phyloP scores from a whole-genome alignment of 2,888 invertebrate species.

The Eudemis profundana region DNA sequence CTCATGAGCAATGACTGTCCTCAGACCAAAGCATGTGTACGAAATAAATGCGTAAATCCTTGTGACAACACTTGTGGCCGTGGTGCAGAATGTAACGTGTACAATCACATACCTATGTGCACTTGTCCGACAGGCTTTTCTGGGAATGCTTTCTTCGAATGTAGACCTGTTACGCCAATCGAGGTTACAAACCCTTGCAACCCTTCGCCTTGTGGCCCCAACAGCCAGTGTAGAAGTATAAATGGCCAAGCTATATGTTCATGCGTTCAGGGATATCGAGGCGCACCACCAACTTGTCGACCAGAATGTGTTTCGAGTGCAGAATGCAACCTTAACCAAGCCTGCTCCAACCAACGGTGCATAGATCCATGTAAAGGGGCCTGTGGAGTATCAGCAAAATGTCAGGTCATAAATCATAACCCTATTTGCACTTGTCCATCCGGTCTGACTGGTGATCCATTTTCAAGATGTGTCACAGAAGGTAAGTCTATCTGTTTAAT shows the following conservation, averaged over 20 bases:
- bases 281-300: slow-evolving; percentile 89
- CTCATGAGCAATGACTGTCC: slow-evolving; percentile 90
- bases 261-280: slow-evolving; percentile 87
- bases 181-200: slow-evolving; percentile 86
- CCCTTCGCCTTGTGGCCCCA: slow-evolving; percentile 90
- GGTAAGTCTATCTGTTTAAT: too few species aligned
- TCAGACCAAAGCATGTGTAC: slow-evolving; percentile 88
- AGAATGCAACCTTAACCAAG: slow-evolving; percentile 88
- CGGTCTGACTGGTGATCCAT: slow-evolving; percentile 90
- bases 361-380: slow-evolving; percentile 90
- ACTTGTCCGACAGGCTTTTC: slow-evolving; percentile 86
- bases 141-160: slow-evolving; percentile 89
- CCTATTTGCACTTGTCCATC: slow-evolving; percentile 88
- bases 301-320: slow-evolving; percentile 89
- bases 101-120: slow-evolving; percentile 86
- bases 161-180: slow-evolving; percentile 73
- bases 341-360: slow-evolving; percentile 90
- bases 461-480: slow-evolving; percentile 87
- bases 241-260: slow-evolving; percentile 89
- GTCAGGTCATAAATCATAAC: slow-evolving; percentile 90
- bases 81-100: slow-evolving; percentile 89
- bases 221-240: slow-evolving; percentile 88
- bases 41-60: slow-evolving; percentile 91
- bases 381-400: slow-evolving; percentile 89
- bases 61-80: slow-evolving; percentile 91